These are phyloP conservation scores for Pristiophorus japonicus DNA, from an alignment of 2,113 vertebrate species.

Conservation along the genomic window DNA sequence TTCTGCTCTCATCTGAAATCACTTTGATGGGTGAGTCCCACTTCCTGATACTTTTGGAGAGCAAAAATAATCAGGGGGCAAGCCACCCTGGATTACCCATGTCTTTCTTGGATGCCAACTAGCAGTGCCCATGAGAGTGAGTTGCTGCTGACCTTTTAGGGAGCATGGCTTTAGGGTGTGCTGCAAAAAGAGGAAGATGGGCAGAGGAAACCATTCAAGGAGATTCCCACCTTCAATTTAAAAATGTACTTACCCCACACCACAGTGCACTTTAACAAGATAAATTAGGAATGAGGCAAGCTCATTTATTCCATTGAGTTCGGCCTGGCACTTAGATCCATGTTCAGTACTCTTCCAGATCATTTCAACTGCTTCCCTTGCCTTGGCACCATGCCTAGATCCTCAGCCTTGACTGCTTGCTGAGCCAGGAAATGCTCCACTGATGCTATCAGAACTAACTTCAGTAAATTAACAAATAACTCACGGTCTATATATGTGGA, in stretches of 20 bases:
- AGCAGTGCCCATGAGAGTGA: neutral
- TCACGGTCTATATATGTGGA: neutral
- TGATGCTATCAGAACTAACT: neutral
- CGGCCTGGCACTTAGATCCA: slow-evolving; percentile 3
- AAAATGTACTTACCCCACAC: neutral
- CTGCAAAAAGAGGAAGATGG: neutral
- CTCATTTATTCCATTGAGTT: neutral
- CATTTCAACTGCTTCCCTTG: neutral
- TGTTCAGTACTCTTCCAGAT: neutral
- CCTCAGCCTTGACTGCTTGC: neutral
- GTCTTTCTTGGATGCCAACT: neutral
- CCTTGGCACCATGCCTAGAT: neutral
- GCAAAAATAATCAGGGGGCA: neutral
- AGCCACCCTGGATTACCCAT: neutral
- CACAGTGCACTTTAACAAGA: neutral
- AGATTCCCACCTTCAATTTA: neutral
- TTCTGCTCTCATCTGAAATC: neutral
- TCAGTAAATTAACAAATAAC: neutral
- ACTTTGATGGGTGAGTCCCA: neutral
- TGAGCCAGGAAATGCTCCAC: neutral
- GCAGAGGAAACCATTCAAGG: neutral
- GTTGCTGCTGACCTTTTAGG: neutral
- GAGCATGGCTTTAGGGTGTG: neutral
- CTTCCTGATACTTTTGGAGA: neutral
- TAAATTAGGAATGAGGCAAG: neutral